phyloP scores from a whole-genome alignment of 1,140 invertebrate genomes.

The Lasioglossum albipes region DNA sequence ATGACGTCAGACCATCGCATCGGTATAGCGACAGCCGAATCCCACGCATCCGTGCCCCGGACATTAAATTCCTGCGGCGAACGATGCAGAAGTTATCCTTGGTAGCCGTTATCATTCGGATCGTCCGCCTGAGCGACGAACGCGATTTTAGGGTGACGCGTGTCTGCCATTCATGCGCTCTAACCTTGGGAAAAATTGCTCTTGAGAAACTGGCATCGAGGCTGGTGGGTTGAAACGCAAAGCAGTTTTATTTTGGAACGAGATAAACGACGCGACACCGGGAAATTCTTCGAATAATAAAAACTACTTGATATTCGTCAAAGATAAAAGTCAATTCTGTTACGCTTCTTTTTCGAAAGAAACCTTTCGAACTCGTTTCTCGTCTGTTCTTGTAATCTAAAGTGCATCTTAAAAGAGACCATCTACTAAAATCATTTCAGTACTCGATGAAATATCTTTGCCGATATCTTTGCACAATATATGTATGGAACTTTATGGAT shows the following conservation, averaged over 20 bases:
- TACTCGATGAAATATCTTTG: too few species aligned
- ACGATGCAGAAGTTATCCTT: not conserved
- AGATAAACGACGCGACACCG: constrained; percentile 1
- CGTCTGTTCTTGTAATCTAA: too few species aligned
- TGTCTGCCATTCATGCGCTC: not conserved
- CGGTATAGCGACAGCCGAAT: not conserved
- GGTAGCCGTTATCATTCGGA: not conserved
- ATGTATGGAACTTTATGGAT: too few species aligned
- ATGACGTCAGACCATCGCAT: constrained; percentile 1
- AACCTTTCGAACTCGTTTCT: not conserved
- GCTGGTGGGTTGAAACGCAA: not conserved
- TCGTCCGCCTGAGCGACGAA: not conserved
- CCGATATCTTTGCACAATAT: too few species aligned
- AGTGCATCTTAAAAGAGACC: too few species aligned
- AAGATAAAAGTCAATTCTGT: not conserved
- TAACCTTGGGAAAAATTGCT: not conserved
- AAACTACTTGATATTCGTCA: not conserved
- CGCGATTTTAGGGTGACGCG: not conserved
- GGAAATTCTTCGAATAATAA: not conserved
- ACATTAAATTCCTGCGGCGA: not conserved
- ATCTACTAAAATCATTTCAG: too few species aligned
- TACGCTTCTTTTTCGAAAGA: not conserved
- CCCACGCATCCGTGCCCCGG: constrained; percentile 12
- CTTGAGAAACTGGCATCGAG: not conserved
- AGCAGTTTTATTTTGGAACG: not conserved